These are phyloP conservation scores for Salmo trutta DNA, from an alignment of 2,797 vertebrate genomes.

Conservation along the genomic window DNA sequence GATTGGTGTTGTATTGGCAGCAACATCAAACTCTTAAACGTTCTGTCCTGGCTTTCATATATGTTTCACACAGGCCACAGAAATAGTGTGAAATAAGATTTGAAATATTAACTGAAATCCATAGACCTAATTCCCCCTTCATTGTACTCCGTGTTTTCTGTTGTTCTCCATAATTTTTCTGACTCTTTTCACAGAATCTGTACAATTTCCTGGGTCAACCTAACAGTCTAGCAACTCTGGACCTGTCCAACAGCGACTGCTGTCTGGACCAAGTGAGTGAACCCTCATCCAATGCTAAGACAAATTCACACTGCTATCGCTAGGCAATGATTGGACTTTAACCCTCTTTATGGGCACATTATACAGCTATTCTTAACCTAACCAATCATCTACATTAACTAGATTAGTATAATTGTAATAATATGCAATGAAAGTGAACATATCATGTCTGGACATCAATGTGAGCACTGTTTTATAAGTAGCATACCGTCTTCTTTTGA, in stretches of 20 bases:
- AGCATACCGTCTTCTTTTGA: neutral
- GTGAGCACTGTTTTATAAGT: neutral
- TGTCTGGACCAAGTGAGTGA: constrained; percentile 86
- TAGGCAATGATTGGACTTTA: neutral
- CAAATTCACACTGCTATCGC: neutral
- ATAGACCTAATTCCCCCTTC: neutral
- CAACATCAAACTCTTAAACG: neutral
- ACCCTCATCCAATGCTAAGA: neutral
- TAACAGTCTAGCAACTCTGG: constrained; percentile 85
- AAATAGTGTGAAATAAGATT: too few species aligned
- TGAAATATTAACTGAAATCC: too few species aligned
- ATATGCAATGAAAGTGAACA: neutral
- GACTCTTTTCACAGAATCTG: constrained; percentile 74
- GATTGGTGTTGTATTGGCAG: neutral
- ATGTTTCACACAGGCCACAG: neutral
- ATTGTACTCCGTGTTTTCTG: neutral
- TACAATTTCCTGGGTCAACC: constrained; percentile 90
- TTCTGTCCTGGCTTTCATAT: neutral
- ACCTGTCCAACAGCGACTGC: constrained; percentile 91
- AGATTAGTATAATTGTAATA: neutral
- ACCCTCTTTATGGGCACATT: neutral
- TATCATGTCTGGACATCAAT: neutral
- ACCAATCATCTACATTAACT: neutral
- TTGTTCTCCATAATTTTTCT: neutral
- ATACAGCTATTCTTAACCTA: neutral